Evolutionary conservation across 2,888 invertebrate species (phyloP).

Genomic region (Rotaria magnacalcarata): DNA sequence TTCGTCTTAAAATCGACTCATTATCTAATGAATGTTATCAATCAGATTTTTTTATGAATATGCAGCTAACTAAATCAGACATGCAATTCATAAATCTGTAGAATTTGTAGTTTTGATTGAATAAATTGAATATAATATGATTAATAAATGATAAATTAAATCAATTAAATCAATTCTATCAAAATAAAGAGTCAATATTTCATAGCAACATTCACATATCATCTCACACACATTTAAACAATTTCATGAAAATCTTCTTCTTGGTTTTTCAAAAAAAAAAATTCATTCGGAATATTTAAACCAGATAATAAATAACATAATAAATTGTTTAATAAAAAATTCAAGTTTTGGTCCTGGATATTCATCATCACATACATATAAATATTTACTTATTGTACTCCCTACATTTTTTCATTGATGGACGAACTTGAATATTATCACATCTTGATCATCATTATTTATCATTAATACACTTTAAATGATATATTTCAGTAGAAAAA

Average conservation of each 20-base stretch:
- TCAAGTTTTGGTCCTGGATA: not conserved
- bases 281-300: not conserved
- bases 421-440: not conserved
- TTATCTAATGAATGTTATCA: too few species aligned
- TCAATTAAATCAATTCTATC: slow-evolving; percentile 3
- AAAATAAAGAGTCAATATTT: not conserved
- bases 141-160: slow-evolving; percentile 1
- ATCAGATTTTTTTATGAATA: too few species aligned
- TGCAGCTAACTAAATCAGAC: too few species aligned
- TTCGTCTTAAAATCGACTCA: too few species aligned
- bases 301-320: not conserved
- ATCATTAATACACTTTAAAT: not conserved
- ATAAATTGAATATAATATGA: not conserved
- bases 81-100: not conserved
- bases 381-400: not conserved
- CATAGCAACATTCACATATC: not conserved
- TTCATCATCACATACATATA: not conserved
- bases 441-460: not conserved
- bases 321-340: not conserved
- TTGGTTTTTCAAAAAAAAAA: not conserved
- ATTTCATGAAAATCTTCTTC: not conserved
- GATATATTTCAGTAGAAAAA: not conserved
- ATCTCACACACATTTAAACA: not conserved
- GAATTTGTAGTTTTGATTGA: not conserved
- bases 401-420: not conserved